Percentiles rank a stretch among this genome's conserved stretches.
These are phyloP conservation scores for Cinara cedri DNA, from an alignment of 2,888 invertebrate genomes.

Conservation along the genomic window DNA sequence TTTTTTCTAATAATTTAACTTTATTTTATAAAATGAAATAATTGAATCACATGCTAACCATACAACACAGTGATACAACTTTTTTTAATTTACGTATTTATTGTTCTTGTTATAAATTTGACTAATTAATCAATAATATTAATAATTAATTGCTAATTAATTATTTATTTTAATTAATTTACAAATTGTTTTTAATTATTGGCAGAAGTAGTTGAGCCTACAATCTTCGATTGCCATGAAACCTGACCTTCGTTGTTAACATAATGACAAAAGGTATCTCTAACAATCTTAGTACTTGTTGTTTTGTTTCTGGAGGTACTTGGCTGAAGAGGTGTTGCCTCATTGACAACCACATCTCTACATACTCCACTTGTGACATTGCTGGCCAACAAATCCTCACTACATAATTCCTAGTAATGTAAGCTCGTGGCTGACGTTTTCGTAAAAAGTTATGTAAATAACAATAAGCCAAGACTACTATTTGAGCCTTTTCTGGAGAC, in stretches of 20 bases:
- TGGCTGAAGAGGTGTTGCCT: constrained; percentile 15
- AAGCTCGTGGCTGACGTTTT: constrained; percentile 13
- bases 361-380: constrained; percentile 45
- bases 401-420: constrained; percentile 11
- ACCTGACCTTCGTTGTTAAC: constrained; percentile 7
- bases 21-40: too few relatives aligned
- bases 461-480: constrained; percentile 59
- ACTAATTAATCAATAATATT: too few relatives aligned
- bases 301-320: not conserved
- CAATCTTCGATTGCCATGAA: constrained; percentile 6
- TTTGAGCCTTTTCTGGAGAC: constrained; percentile 58
- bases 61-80: too few relatives aligned
- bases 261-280: constrained; percentile 5
- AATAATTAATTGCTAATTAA: too few relatives aligned
- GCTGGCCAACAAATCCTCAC: constrained; percentile 3
- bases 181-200: not conserved
- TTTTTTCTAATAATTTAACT: too few relatives aligned
- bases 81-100: too few relatives aligned
- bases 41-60: too few relatives aligned
- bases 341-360: constrained; percentile 34
- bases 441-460: constrained; percentile 59
- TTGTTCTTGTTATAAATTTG: too few relatives aligned
- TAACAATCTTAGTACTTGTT: constrained; percentile 1
- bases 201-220: constrained; percentile 16
- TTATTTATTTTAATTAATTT: too few relatives aligned